A percentile compares a stretch with the other conserved stretches of the same genome.
Conservation (phyloP, 2,797 vertebrate genomes). For the Mastacembelus armatus region DNA sequence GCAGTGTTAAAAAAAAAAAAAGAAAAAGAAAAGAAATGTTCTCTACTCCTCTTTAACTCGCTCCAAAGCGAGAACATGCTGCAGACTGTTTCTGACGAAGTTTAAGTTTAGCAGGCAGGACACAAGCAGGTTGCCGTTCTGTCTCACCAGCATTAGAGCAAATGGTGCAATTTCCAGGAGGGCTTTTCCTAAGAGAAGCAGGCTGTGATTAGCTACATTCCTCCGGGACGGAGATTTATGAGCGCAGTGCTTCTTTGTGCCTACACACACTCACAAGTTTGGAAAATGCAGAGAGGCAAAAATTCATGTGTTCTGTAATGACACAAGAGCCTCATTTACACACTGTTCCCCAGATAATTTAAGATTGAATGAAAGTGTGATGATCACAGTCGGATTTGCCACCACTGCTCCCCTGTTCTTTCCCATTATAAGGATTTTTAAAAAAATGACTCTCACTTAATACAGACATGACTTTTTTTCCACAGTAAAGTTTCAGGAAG, state of each 20-base stretch:
- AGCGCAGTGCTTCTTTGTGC: slow-evolving; percentile 24
- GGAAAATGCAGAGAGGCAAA: slow-evolving; percentile 1
- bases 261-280: slow-evolving; percentile 29
- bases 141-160: slow-evolving; percentile 46
- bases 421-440: no score
- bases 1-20: slow-evolving; percentile 26
- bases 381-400: slow-evolving; percentile 15
- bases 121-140: slow-evolving; percentile 12
- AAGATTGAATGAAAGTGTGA: background rate
- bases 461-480: no score
- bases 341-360: slow-evolving; percentile 20
- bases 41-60: no score
- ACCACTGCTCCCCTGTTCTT: no score
- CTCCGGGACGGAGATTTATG: slow-evolving; percentile 46
- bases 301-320: background rate
- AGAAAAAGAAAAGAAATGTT: no score
- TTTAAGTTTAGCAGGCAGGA: background rate
- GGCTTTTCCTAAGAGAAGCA: slow-evolving; percentile 37
- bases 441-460: no score
- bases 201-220: slow-evolving; percentile 58
- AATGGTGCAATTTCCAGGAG: slow-evolving; percentile 54
- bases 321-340: slow-evolving; percentile 12
- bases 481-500: no score
- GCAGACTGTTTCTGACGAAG: slow-evolving; percentile 15
- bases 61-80: slow-evolving; percentile 8